Percentiles rank a stretch among this genome's conserved stretches.
These are phyloP conservation scores for Callitettix versicolor DNA, from an alignment of 1,140 invertebrate species.

Conservation along the genomic window DNA sequence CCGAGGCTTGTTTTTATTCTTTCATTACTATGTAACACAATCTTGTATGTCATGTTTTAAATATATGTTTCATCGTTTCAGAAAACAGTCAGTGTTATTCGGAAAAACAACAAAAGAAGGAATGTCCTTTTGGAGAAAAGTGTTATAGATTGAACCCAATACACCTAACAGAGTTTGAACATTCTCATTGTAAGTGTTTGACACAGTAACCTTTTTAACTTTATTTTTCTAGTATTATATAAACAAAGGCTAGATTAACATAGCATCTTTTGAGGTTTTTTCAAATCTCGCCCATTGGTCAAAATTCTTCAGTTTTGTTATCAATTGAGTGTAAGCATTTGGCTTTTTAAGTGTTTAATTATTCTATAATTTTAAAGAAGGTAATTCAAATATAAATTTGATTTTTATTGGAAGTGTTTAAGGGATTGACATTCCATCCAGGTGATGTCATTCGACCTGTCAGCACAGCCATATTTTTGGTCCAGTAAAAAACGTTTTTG, in stretches of 20 bases:
- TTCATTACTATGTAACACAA: too few species aligned
- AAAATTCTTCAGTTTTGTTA: not conserved
- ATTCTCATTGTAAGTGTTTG: slow-evolving; percentile 39
- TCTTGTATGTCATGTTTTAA: too few species aligned
- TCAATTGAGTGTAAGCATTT: not conserved
- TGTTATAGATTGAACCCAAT: slow-evolving; percentile 76
- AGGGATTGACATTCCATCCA: too few species aligned
- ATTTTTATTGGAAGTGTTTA: too few species aligned
- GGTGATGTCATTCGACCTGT: too few species aligned
- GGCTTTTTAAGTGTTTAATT: not conserved
- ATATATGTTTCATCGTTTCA: not conserved
- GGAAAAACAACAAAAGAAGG: not conserved
- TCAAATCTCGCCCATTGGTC: not conserved
- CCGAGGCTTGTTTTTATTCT: too few species aligned
- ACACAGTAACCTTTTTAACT: not conserved
- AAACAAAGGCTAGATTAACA: not conserved
- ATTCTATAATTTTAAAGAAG: not conserved
- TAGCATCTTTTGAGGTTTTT: not conserved
- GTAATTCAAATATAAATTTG: not conserved
- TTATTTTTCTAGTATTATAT: not conserved
- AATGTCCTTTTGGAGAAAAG: slow-evolving; percentile 63
- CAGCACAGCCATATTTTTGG: too few species aligned
- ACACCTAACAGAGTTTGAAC: slow-evolving; percentile 65
- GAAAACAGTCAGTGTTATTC: not conserved
- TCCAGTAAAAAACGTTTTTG: too few species aligned